Evolutionary conservation across 2,888 invertebrate genomes (phyloP).

Genomic region (Xanthia togata): DNA sequence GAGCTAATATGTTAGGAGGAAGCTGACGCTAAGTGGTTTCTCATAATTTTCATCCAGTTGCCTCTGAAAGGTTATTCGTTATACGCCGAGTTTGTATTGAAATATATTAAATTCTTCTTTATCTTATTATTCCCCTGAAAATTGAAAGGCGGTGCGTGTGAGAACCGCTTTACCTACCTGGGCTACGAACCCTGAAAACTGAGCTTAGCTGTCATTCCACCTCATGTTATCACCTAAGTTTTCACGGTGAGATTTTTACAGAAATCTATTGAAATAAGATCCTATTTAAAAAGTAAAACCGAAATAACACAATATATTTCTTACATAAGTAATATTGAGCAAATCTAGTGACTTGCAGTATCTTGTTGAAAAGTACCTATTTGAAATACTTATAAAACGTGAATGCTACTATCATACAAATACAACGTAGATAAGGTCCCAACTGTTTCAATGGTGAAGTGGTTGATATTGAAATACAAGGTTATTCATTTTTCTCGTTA

Average conservation of each 20-base stretch:
- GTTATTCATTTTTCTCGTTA: background rate
- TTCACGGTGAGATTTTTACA: background rate
- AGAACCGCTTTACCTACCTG: background rate
- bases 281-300: background rate
- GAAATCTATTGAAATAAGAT: background rate
- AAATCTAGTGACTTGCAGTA: background rate
- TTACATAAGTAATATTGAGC: background rate
- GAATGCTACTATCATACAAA: background rate
- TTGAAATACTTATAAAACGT: slow-evolving; percentile 1
- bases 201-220: too few species aligned
- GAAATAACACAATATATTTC: background rate
- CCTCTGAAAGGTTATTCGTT: background rate
- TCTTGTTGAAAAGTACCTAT: background rate
- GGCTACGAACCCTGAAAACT: background rate
- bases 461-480: slow-evolving; percentile 12
- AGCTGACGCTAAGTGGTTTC: slow-evolving; percentile 20
- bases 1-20: slow-evolving; percentile 26
- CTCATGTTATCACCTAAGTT: too few species aligned
- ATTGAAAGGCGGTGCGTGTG: too few species aligned
- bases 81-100: too few species aligned
- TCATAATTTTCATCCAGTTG: slow-evolving; percentile 16
- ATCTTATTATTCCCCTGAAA: background rate
- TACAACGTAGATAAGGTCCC: background rate
- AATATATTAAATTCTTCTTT: background rate
- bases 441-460: background rate